A percentile compares a stretch with the other conserved stretches of the same genome.
These are phyloP conservation scores for Potamarius usumacintae DNA, from an alignment of 2,113 vertebrate species.

Conservation along the genomic window DNA sequence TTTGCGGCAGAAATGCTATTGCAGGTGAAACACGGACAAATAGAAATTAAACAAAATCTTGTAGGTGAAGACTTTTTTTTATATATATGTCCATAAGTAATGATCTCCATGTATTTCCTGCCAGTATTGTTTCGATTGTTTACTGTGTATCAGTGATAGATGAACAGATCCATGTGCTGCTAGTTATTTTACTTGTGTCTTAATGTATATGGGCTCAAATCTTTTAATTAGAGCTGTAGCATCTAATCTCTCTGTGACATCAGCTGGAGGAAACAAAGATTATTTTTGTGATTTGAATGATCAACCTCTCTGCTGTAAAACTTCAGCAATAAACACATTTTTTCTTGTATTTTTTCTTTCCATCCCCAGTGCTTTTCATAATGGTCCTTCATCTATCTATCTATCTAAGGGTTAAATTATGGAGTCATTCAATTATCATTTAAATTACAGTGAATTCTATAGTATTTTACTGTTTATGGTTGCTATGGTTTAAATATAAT, in stretches of 20 bases:
- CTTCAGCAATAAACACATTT: background rate
- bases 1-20: constrained; percentile 49
- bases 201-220: constrained; percentile 21
- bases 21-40: constrained; percentile 55
- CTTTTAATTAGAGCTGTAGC: constrained; percentile 16
- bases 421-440: background rate
- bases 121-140: constrained; percentile 55
- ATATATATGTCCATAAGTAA: constrained; percentile 50
- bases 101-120: constrained; percentile 55
- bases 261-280: background rate
- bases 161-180: constrained; percentile 47
- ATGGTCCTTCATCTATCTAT: too few relatives aligned
- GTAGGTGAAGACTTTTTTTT: constrained; percentile 68
- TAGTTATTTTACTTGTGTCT: constrained; percentile 41
- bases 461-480: background rate
- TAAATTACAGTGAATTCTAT: background rate
- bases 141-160: constrained; percentile 51
- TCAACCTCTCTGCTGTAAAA: constrained; percentile 20
- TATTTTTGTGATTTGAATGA: constrained; percentile 25
- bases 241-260: constrained; percentile 14
- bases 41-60: constrained; percentile 68
- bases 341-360: background rate
- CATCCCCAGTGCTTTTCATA: background rate
- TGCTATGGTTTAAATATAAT: background rate
- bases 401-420: background rate